Conservation (phyloP, 2,113 vertebrate genomes). For the Oreochromis aureus region DNA sequence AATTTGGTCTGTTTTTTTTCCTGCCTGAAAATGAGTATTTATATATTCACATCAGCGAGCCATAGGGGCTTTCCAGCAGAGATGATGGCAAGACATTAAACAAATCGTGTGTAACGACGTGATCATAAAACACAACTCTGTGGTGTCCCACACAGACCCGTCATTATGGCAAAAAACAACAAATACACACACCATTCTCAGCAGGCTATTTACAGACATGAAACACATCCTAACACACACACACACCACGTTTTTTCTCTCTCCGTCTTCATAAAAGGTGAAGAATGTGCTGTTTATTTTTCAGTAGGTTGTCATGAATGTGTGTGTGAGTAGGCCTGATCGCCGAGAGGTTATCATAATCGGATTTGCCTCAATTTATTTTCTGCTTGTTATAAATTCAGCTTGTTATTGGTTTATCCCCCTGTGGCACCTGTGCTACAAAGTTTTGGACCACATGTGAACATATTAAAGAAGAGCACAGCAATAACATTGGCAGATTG, state of each 20-base stretch:
- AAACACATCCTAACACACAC: constrained; percentile 28
- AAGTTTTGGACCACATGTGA: constrained; percentile 2
- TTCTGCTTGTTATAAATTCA: constrained; percentile 16
- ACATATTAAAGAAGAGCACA: not conserved
- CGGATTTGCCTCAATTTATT: constrained; percentile 18
- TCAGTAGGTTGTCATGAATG: constrained; percentile 15
- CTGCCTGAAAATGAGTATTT: constrained; percentile 59
- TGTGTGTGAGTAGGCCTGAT: not conserved
- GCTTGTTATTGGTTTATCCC: constrained; percentile 11
- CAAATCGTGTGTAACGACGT: constrained; percentile 62
- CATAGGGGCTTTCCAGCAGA: constrained; percentile 72
- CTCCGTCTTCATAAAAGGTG: constrained; percentile 49
- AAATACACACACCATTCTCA: constrained; percentile 35
- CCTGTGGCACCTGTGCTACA: not conserved
- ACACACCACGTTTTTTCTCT: constrained; percentile 3
- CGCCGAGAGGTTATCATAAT: constrained; percentile 3
- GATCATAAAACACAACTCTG: constrained; percentile 71
- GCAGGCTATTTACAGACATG: constrained; percentile 19
- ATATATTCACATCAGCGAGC: constrained; percentile 65
- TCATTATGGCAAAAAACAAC: constrained; percentile 67
- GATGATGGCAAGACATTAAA: constrained; percentile 78
- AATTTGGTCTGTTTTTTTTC: constrained; percentile 48
- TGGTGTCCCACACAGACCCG: constrained; percentile 68
- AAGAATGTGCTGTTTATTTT: constrained; percentile 58
- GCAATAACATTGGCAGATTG: not conserved